These are phyloP conservation scores for Glareola pratincola DNA, from an alignment of 2,113 vertebrate genomes.

Conservation along the genomic window DNA sequence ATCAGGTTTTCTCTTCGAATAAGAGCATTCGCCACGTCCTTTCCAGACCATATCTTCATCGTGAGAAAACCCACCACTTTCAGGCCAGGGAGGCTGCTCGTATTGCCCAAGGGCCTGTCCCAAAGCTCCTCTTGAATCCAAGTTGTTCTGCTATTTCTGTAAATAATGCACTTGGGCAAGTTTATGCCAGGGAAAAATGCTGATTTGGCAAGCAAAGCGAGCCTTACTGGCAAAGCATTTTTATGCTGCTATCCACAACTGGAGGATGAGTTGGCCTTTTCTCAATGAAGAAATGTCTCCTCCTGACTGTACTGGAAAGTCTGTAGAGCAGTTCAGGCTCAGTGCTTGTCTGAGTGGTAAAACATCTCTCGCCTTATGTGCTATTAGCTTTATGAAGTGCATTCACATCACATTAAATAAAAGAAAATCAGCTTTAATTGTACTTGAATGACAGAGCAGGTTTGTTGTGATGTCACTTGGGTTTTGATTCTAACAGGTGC, in stretches of 20 bases:
- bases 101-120: background rate
- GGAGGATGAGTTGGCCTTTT: background rate
- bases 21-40: background rate
- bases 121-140: background rate
- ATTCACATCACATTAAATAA: background rate
- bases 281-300: background rate
- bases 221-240: background rate
- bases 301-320: background rate
- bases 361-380: background rate
- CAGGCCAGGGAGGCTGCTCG: background rate
- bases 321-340: background rate
- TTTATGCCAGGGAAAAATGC: background rate
- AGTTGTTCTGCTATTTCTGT: background rate
- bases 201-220: background rate
- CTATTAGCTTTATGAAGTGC: background rate
- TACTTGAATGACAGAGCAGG: background rate
- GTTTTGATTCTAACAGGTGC: background rate
- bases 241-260: background rate
- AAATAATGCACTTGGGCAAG: background rate
- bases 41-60: background rate
- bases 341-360: background rate
- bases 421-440: background rate
- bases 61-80: fast-evolving
- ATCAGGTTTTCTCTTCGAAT: background rate
- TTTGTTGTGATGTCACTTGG: background rate